phyloP scores from a whole-genome alignment of 2,113 vertebrate species.

The Rhinoptilus africanus region DNA sequence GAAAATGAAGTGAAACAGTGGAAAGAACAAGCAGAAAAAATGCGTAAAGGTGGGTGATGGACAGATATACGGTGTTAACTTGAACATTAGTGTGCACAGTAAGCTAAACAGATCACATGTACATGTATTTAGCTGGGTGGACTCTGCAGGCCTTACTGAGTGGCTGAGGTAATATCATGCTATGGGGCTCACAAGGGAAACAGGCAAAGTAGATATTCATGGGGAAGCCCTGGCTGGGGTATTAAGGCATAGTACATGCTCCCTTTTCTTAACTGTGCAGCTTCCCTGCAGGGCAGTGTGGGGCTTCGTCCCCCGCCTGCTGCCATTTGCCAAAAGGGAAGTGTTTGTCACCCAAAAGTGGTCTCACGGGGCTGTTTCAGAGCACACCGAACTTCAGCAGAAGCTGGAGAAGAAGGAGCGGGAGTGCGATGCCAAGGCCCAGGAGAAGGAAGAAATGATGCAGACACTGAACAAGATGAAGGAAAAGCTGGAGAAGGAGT shows the following conservation, averaged over 20 bases:
- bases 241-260: background rate
- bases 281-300: background rate
- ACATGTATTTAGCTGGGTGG: background rate
- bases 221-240: background rate
- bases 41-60: conserved; percentile 88
- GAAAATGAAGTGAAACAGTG: conserved; percentile 99
- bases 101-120: background rate
- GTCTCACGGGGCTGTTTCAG: conserved; percentile 65
- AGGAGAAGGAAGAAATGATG: conserved; percentile 99
- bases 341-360: background rate
- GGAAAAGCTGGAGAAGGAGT: conserved; percentile 97
- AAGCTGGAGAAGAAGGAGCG: conserved; percentile 96
- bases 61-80: rapidly evolving
- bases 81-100: rapidly evolving
- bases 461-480: conserved; percentile 99
- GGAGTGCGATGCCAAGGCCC: conserved; percentile 95
- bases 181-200: background rate
- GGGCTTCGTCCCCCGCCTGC: rapidly evolving
- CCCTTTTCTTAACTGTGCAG: background rate
- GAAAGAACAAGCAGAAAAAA: conserved; percentile 99
- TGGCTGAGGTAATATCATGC: background rate
- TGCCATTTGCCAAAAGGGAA: background rate
- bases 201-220: background rate
- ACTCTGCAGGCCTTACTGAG: background rate
- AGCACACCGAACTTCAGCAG: conserved; percentile 94